Conservation (phyloP, 2,797 vertebrate species). For the Characodon lateralis region DNA sequence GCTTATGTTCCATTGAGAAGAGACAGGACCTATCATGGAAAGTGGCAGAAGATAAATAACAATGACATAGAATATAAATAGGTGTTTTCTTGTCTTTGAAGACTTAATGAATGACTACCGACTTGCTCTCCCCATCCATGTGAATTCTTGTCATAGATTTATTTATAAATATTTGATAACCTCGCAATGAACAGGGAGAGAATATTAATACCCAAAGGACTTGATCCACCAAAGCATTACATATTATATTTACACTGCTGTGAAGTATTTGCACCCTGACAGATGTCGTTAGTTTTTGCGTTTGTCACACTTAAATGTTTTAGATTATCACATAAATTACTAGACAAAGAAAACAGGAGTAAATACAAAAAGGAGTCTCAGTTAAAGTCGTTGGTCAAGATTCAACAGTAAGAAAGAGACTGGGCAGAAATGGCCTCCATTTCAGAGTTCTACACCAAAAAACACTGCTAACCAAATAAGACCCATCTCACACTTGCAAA, state of each 20-base stretch:
- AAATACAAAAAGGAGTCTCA: neutral
- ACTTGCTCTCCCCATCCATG: neutral
- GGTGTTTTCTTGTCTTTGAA: slow-evolving; percentile 10
- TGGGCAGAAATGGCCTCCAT: too few species aligned
- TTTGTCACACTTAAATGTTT: neutral
- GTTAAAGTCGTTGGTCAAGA: too few species aligned
- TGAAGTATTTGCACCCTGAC: neutral
- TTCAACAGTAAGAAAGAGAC: too few species aligned
- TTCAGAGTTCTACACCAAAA: too few species aligned
- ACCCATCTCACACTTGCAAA: too few species aligned
- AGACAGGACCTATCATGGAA: neutral
- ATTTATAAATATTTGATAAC: slow-evolving; percentile 1
- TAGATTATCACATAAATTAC: neutral
- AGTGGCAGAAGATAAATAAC: neutral
- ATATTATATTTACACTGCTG: neutral
- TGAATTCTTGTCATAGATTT: slow-evolving; percentile 4
- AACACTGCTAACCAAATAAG: too few species aligned
- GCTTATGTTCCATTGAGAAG: neutral
- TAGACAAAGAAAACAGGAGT: neutral
- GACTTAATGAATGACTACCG: slow-evolving; percentile 21
- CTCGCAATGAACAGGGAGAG: neutral
- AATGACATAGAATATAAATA: neutral
- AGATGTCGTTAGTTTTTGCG: neutral
- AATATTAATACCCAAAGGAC: neutral
- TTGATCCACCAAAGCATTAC: neutral